Percentiles rank a stretch among this genome's conserved stretches.
phyloP scores from a whole-genome alignment of 2,888 invertebrate genomes.

The Trichopoda pennipes region DNA sequence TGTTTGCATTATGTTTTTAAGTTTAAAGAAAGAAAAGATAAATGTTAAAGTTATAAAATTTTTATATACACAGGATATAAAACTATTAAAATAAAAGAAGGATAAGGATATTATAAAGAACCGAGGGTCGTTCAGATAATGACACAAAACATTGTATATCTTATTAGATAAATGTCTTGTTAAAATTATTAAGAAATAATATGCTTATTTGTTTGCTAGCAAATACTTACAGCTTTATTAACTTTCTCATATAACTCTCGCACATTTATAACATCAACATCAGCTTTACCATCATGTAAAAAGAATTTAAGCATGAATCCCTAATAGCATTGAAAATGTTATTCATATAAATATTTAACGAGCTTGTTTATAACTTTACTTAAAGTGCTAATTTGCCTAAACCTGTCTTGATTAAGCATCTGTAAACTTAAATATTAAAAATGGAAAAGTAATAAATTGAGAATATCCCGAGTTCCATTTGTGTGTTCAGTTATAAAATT shows the following conservation, averaged over 20 bases:
- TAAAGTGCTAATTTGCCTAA: conserved; percentile 28
- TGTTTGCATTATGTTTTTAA: too few relatives aligned
- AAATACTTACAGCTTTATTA: neutral
- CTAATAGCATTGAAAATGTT: conserved; percentile 32
- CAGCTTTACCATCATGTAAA: conserved; percentile 10
- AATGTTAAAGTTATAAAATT: too few relatives aligned
- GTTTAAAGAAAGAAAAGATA: too few relatives aligned
- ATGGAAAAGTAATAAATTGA: neutral
- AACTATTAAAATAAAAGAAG: too few relatives aligned
- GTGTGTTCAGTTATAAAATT: conserved; percentile 20
- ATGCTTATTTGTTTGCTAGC: neutral
- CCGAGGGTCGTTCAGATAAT: too few relatives aligned
- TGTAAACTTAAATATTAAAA: conserved; percentile 6
- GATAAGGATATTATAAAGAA: too few relatives aligned
- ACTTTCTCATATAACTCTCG: neutral
- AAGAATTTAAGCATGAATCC: conserved; percentile 21
- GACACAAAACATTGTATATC: too few relatives aligned
- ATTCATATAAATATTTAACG: conserved; percentile 29
- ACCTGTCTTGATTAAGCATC: conserved; percentile 45
- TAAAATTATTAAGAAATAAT: too few relatives aligned
- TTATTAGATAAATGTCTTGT: too few relatives aligned
- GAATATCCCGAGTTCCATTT: conserved; percentile 20
- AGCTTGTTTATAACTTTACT: conserved; percentile 47
- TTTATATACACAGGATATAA: too few relatives aligned
- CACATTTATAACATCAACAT: neutral